Evolutionary conservation across 2,797 vertebrate genomes (phyloP).

Genomic region (Acanthurus leucopareius): DNA sequence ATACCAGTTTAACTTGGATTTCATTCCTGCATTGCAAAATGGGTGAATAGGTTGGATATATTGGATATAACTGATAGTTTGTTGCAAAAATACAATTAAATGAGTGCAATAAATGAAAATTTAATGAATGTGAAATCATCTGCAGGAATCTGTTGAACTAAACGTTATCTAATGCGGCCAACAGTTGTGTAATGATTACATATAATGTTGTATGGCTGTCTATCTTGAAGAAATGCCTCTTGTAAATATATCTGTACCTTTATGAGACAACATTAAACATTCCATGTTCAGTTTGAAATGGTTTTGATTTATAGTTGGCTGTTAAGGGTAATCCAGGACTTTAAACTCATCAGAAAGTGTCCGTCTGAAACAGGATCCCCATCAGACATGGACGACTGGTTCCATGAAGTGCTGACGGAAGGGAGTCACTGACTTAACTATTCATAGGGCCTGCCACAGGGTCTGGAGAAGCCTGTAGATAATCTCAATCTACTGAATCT

Average conservation of each 20-base stretch:
- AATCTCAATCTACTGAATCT: constrained; percentile 10
- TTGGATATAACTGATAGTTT: constrained; percentile 52
- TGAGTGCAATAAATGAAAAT: no score
- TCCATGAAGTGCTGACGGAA: constrained; percentile 84
- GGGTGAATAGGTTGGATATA: constrained; percentile 29
- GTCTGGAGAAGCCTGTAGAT: constrained; percentile 36
- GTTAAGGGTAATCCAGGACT: constrained; percentile 34
- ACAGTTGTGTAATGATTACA: constrained; percentile 21
- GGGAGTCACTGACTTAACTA: constrained; percentile 73
- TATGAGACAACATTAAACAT: constrained; percentile 1
- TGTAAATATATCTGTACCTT: constrained; percentile 5
- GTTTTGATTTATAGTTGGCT: constrained; percentile 39
- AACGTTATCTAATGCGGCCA: constrained; percentile 1
- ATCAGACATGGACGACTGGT: constrained; percentile 68
- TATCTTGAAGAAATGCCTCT: constrained; percentile 1
- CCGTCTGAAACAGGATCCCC: constrained; percentile 80
- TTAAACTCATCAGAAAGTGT: constrained; percentile 54
- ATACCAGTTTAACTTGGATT: constrained; percentile 39
- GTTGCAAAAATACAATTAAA: constrained; percentile 42
- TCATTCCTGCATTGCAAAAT: constrained; percentile 34
- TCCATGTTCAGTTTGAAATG: constrained; percentile 1
- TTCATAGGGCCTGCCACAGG: constrained; percentile 75
- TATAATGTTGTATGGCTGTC: not conserved
- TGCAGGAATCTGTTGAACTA: constrained; percentile 4
- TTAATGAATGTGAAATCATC: not conserved